Evolutionary conservation across 1,140 invertebrate species (phyloP).

Genomic region (Nephila pilipes): DNA sequence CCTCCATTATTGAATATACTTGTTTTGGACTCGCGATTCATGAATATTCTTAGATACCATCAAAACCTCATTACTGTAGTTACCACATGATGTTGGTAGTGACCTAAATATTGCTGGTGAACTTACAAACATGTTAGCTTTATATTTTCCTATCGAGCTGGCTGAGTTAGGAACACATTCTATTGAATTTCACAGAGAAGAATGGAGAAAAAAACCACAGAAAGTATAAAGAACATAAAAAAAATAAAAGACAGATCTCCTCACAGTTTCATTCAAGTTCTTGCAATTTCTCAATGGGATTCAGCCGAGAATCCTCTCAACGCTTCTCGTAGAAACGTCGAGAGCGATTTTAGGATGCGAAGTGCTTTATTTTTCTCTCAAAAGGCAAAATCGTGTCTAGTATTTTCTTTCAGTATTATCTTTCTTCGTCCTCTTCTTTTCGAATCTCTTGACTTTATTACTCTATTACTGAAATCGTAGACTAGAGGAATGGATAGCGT

Average conservation of each 20-base stretch:
- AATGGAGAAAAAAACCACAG: background rate
- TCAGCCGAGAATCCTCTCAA: background rate
- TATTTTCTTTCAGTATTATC: background rate
- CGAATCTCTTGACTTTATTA: constrained; percentile 11
- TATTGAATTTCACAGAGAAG: background rate
- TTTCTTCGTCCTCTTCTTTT: background rate
- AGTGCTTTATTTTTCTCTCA: background rate
- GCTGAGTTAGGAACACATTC: background rate
- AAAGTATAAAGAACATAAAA: background rate
- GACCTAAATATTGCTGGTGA: background rate
- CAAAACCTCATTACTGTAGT: constrained; percentile 24
- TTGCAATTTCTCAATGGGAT: constrained; percentile 10
- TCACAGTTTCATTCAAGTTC: constrained; percentile 11
- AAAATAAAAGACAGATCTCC: background rate
- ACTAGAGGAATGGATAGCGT: background rate
- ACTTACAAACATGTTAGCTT: background rate
- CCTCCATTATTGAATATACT: background rate
- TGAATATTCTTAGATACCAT: constrained; percentile 1
- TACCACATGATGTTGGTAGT: background rate
- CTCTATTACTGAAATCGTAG: constrained; percentile 13
- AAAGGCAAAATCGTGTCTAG: background rate
- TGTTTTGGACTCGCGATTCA: background rate
- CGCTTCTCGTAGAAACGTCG: background rate
- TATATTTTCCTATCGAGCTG: background rate
- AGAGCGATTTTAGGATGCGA: background rate